Base-by-base conservation (phyloP, 2,113 vertebrate species). In the Condylura cristata region DNA sequence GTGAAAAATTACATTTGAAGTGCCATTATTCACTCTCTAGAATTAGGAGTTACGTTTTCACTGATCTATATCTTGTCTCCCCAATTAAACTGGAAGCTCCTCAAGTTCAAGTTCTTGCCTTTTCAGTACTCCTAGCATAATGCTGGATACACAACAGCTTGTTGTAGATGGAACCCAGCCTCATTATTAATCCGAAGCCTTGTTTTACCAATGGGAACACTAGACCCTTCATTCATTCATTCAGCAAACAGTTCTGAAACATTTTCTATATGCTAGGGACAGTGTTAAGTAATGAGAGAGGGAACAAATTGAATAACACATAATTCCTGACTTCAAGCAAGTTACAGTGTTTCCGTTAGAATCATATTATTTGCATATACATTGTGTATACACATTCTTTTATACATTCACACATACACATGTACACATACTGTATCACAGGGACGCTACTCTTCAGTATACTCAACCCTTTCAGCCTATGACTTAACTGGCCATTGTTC, bases 21-120 rank as follows among this genome's bases (percentile, higher is more conserved):
- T 81, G 70, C 46, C 83, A 56, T 93, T 41, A 46, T 74, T 92
- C 34, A 75, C 32, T 68, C 53, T 79, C 51, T n/a, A 71, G 63
- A 60, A 85, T 92, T 70, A 83, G 56, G 46, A 85, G 82, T 95
- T 80, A 87, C n/a, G 17, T 82, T 92, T 92, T 66, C 22, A 18
- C 32, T 65, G 32, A 7, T 53, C 46, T 80, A 17, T 74, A 53
- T 79, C 60, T 87, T 79, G 8, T 90, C 60, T 79, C 56, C 61
- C 18, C 14, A 85, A 13, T n/a, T 87, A 85, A 12, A 90, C 22
- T 22, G 34, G 48, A 92, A 88, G 63, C 44, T 58, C 44, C 39
- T 60, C 44, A 30, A 80, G 46, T 48, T 48, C 88, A 78, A 34
- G 26, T 83, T 81, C 60, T 96, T 70, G 39, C 14, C 1, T 80